Base-by-base conservation (phyloP, 2,888 invertebrate species). In the Oligia strigilis region DNA sequence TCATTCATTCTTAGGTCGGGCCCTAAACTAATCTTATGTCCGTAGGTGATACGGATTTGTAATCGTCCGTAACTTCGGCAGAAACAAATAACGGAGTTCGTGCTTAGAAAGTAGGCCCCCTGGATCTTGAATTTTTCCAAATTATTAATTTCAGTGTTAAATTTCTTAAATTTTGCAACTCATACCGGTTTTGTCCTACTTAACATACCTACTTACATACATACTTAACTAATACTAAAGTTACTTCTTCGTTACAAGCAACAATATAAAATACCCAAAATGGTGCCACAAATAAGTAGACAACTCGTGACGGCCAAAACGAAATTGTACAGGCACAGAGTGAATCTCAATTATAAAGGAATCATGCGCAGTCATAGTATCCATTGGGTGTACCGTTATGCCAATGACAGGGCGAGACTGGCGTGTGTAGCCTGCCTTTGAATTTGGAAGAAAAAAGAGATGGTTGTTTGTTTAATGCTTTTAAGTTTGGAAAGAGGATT, bases 281-380 rank as follows among this genome's bases (percentile, higher is more conserved):
- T 72, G 62, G 46, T 69, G 82, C 69, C 40, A 76, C 19, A 67
- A 46, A 19, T 78, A 84, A 75, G 75, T 82, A 80, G 67, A 66
- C 74, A 85, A 85, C 76, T 88, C 86, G 84, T 88, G 84, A 89
- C 76, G 80, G 81, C 80, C 83, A 77, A 83, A 85, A 89, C 77
- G 40, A 89, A 89, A 87, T 89, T 89, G 86, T 86, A 87, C 83
- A 80, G 80, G 75, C 81, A 75, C 81, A 79, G 91, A 94, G 92
- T 93, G 91, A 91, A 90, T 93, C 93, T 93, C 94, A 94, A 95
- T 95, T 94, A 95, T 94, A 90, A 92, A 93, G 92, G 93, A 96
- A 95, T 95, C 92, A 94, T 95, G 96, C 95, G 89, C 84, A 93
- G 96, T 96, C 96, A 96, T 96, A 94, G 92, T 92, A 93, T 94